Evolutionary conservation across 1,140 invertebrate species (phyloP), one percentile per base, ranked within the genome.

Genomic region (Listronotus oregonensis): DNA sequence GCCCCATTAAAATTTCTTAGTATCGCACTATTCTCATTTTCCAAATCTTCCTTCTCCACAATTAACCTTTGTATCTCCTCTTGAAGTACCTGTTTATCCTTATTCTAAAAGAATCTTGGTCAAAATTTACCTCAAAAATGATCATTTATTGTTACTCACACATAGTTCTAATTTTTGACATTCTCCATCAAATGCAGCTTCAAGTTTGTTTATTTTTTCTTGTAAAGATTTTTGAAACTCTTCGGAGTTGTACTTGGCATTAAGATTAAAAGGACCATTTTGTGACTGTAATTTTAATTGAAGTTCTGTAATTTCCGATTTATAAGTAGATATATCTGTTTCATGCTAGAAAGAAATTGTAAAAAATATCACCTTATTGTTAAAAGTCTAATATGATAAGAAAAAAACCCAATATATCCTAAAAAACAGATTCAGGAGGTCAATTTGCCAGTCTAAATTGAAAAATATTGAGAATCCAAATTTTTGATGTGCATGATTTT

Each of bases 181-280:
- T 52, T 71, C 32, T 62, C 67, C 70, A 17, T 73, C 71, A 17
- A 73, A 58, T 6, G 62, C 7, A 17, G 34, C 42, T 67, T 74
- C 72, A 37, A 75, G 63, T 44, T 68, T 68, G 10, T 42, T 31
- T 59, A 75, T 70, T 69, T 74, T 61, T 40, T 60, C 44, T 64
- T 68, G 60, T 37, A 70, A 59, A 11, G 67, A 64, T 47, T 70
- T 69, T 60, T 68, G 67, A 6, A 72, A 62, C 67, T 75, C 72
- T 60, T 70, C 71, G 40, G 69, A 67, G 47, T 66, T 68, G 18
- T 66, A 70, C 56, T 69, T 71, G 40, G 55, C 57, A 17, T 59
- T 61, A 9, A 67, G 40, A 55, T 65, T 73, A 47, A 74, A 74
- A 3, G 69, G 68, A 52, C 64, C 67, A 47, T 64, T 70, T 52